Conservation (phyloP, 2,888 invertebrate genomes). For the Gerosis bhagava region DNA sequence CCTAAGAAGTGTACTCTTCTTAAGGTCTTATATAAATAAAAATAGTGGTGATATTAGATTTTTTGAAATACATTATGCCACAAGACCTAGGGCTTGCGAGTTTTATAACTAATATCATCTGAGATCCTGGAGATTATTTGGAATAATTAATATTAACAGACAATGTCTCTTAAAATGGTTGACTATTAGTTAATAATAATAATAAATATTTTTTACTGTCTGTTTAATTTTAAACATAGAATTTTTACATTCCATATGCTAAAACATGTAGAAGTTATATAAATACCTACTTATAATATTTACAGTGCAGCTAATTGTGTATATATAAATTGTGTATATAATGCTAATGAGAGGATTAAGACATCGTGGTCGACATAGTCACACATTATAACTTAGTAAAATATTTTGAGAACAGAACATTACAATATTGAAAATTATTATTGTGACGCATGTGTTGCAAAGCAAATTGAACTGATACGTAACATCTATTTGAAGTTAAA, state of each 20-base stretch:
- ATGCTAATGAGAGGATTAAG: constrained; percentile 40
- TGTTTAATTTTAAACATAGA: constrained; percentile 58
- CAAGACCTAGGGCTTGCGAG: constrained; percentile 11
- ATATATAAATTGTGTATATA: constrained; percentile 76
- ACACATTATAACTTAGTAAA: constrained; percentile 39
- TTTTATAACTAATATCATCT: constrained; percentile 10
- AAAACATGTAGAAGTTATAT: constrained; percentile 42
- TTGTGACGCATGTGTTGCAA: constrained; percentile 36
- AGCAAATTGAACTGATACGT: constrained; percentile 38
- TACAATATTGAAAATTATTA: constrained; percentile 31
- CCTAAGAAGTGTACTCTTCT: too few relatives aligned
- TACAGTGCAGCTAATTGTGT: constrained; percentile 65
- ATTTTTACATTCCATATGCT: constrained; percentile 72
- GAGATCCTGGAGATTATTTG: constrained; percentile 22
- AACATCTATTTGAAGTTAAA: constrained; percentile 42
- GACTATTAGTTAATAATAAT: constrained; percentile 14
- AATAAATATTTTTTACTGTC: constrained; percentile 20
- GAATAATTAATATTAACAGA: constrained; percentile 22
- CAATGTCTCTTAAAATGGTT: constrained; percentile 2
- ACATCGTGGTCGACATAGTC: constrained; percentile 34
- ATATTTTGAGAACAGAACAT: too few relatives aligned
- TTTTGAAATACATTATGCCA: constrained; percentile 1
- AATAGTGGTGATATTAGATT: constrained; percentile 6
- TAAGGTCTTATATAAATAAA: too few relatives aligned
- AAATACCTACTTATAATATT: constrained; percentile 41